A percentile compares a stretch with the other conserved stretches of the same genome.
phyloP scores from a whole-genome alignment of 1,140 invertebrate species.

The Ephestia elutella region DNA sequence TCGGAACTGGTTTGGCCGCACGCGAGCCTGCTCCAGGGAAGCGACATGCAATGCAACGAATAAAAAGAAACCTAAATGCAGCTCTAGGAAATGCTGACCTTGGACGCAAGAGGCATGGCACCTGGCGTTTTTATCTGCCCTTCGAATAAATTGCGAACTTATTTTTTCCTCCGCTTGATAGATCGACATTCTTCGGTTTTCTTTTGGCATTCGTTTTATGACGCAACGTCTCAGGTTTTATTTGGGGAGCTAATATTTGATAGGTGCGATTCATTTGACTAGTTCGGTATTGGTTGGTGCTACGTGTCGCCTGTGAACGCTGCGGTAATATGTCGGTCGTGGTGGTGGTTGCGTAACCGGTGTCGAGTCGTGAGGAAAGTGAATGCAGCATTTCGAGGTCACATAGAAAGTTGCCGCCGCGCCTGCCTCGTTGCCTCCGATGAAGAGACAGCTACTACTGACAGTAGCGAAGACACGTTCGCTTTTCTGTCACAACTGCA shows the following conservation, averaged over 20 bases:
- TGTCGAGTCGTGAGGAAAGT: conserved; percentile 68
- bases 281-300: conserved; percentile 15
- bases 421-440: conserved; percentile 29
- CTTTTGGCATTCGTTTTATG: conserved; percentile 12
- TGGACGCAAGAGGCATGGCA: conserved; percentile 66
- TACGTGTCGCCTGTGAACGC: conserved; percentile 23
- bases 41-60: conserved; percentile 69
- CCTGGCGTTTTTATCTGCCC: conserved; percentile 71
- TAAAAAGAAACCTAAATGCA: conserved; percentile 72
- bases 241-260: conserved; percentile 19
- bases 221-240: conserved; percentile 19
- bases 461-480: conserved; percentile 12
- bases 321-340: conserved; percentile 58
- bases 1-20: conserved; percentile 67
- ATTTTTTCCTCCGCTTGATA: conserved; percentile 38
- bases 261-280: conserved; percentile 11
- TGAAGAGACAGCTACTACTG: conserved; percentile 21
- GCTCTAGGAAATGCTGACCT: conserved; percentile 72
- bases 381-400: conserved; percentile 72
- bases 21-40: conserved; percentile 58
- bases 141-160: conserved; percentile 61
- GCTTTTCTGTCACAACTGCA: conserved; percentile 7
- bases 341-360: conserved; percentile 64
- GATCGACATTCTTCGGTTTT: conserved; percentile 11
- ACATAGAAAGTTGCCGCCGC: conserved; percentile 65